Base-by-base conservation (phyloP, 35 echinoderm and acorn worm species). In the Acanthaster planci region DNA sequence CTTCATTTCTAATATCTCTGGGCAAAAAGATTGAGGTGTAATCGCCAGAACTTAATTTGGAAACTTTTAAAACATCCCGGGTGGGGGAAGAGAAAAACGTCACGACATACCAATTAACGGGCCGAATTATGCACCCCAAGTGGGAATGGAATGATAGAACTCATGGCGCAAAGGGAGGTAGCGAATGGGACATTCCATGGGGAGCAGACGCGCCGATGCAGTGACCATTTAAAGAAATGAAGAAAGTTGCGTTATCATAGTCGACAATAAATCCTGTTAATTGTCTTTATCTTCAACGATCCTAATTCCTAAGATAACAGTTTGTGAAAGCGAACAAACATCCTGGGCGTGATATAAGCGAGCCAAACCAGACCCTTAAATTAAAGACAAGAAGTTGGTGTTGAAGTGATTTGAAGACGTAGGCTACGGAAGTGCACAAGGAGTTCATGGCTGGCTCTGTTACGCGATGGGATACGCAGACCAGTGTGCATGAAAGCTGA, bases 181-280 rank as follows among this genome's bases (percentile, higher is more conserved):
- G 12, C 12, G 42, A 26, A n/a, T 16, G 26, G 30, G 64, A 72
- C 64, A 72, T 72, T 72, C 64, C 30, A 27, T 26, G 64, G 19
- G 64, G 34, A 72, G 64, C 64, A 72, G 64, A 26, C 64, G 34
- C 23, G 64, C 23, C 23, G 26, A 72, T 34, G 64, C 30, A 26
- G 19, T 72, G 64, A 72, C 64, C 64, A 72, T 72, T 72, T 72
- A 31, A 72, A 72, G 64, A 72, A 72, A 72, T 72, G 64, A 72
- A 12, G 29, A 12, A 47, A 72, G 64, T 26, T 34, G 34, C 30
- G 14, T 72, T 72, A 72, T 72, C 29, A 72, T 29, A 26, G 26
- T 72, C 34, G 34, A 72, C 42, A 6, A 72, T 26, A 72, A 31
- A 26, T 72, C 64, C 30, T 1, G 34, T 10, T 72, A 72, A 72